Conservation (phyloP, 1,140 invertebrate species). For the Heliconius hermathena region DNA sequence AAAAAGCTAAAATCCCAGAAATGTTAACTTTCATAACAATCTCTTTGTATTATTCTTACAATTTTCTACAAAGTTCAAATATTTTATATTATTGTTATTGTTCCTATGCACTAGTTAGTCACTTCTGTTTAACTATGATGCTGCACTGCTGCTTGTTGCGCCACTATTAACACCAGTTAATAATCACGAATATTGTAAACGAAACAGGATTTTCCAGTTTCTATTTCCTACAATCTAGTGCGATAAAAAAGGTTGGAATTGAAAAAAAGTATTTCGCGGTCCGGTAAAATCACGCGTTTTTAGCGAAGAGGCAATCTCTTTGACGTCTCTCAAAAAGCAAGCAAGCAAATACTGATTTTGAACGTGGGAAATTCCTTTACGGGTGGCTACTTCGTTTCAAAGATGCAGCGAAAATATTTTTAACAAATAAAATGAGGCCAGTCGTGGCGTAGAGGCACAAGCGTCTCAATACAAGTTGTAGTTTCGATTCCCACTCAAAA, state of each 20-base stretch:
- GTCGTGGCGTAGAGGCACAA: too few species aligned
- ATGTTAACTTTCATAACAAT: background rate
- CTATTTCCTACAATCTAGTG: background rate
- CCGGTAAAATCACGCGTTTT: slow-evolving; percentile 25
- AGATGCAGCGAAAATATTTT: background rate
- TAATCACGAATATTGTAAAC: background rate
- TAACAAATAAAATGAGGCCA: too few species aligned
- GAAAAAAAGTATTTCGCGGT: slow-evolving; percentile 23
- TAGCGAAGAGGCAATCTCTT: slow-evolving; percentile 23
- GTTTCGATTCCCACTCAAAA: too few species aligned
- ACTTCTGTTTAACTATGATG: background rate
- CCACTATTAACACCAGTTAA: background rate
- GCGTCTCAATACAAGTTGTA: too few species aligned
- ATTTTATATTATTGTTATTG: background rate
- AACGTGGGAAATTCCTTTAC: slow-evolving; percentile 2
- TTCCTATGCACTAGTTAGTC: background rate
- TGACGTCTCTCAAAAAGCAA: slow-evolving; percentile 17
- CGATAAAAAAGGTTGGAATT: slow-evolving; percentile 16
- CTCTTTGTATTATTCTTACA: background rate
- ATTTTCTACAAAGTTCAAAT: background rate
- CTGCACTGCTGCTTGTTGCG: background rate
- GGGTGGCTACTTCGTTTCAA: slow-evolving; percentile 10
- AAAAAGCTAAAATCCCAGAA: background rate
- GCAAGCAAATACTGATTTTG: slow-evolving; percentile 18
- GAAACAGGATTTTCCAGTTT: background rate